phyloP scores from a whole-genome alignment of 1,140 invertebrate genomes.

The Muscidifurax raptorellus region DNA sequence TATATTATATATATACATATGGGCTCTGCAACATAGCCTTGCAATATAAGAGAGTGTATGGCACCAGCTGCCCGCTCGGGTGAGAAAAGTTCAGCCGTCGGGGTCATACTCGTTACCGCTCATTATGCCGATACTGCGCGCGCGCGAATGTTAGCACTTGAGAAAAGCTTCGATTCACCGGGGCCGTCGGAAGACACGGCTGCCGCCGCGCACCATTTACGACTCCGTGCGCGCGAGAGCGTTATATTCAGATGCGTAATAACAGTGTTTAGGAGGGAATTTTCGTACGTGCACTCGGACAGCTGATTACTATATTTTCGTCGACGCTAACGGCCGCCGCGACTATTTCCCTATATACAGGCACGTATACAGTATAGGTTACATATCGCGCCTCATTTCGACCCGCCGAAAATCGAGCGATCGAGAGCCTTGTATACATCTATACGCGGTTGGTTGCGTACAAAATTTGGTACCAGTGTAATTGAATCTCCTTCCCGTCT shows the following conservation, averaged over 20 bases:
- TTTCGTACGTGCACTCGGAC: slow-evolving; percentile 42
- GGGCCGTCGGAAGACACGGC: neutral
- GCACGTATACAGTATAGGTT: too few species aligned
- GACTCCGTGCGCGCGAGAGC: neutral
- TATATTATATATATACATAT: too few species aligned
- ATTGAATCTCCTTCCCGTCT: slow-evolving; percentile 22
- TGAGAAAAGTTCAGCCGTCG: slow-evolving; percentile 13
- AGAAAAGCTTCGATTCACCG: neutral
- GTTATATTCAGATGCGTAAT: slow-evolving; percentile 35
- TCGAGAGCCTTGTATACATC: neutral
- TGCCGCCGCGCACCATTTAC: neutral
- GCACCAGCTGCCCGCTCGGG: neutral
- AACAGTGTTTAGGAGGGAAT: slow-evolving; percentile 34
- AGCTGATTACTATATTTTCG: slow-evolving; percentile 26
- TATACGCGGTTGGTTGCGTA: neutral
- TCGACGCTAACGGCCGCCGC: neutral
- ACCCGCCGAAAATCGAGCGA: neutral
- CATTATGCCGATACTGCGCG: slow-evolving; percentile 52
- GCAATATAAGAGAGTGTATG: slow-evolving; percentile 16
- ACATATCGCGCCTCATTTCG: too few species aligned
- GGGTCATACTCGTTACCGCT: slow-evolving; percentile 54
- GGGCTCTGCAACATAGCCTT: neutral
- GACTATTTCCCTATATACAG: neutral
- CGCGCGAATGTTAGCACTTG: slow-evolving; percentile 50
- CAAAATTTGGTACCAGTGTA: slow-evolving; percentile 21